Evolutionary conservation across 2,888 invertebrate species (phyloP), one percentile per base, ranked within the genome.

Genomic region (Gymnocheta viridis): DNA sequence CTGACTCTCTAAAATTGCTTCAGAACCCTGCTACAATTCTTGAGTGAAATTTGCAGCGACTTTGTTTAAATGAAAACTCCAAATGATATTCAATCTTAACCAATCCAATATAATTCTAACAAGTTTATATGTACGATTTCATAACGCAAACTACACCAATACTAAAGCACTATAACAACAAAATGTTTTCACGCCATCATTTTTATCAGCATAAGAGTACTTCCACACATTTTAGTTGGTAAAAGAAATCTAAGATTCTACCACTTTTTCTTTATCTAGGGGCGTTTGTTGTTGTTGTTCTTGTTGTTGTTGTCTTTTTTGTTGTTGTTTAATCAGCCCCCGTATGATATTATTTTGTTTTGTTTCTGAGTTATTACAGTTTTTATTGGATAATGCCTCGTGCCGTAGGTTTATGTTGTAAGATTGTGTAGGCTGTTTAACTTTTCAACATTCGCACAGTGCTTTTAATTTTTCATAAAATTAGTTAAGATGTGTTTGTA

Each of bases 301-400:
- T 44, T 54, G 54, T 47, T 66, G 51, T 58, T 85, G 60, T 22
- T 51, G 60, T 81, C 76, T 7, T 12, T 56, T 47, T 56, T 73
- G 41, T 62, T 85, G 62, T 44, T 58, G 58, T 78, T 80, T 80
- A 83, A 84, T 79, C 86, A 86, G 86, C 86, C 87, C 86, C 85
- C 86, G 82, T 86, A 56, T 9, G 78, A 27, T 62, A 54, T 70
- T 32, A n/a, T 38, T 62, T 44, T 44, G 22, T 7, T 69, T 70
- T 78, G 27, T 44, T 60, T 29, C 24, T 60, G 58, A 78, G 29
- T 79, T 85, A 72, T 72, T 79, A 62, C 51, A 72, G n/a, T 67
- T 82, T 79, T 86, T 77, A 86, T 86, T 85, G 85, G 85, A 81
- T 85, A 81, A 78, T 82, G 82, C 54, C 86, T 85, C 82, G 86